Conservation (phyloP, 2,113 vertebrate genomes). For the Protobothrops flavoviridis region DNA sequence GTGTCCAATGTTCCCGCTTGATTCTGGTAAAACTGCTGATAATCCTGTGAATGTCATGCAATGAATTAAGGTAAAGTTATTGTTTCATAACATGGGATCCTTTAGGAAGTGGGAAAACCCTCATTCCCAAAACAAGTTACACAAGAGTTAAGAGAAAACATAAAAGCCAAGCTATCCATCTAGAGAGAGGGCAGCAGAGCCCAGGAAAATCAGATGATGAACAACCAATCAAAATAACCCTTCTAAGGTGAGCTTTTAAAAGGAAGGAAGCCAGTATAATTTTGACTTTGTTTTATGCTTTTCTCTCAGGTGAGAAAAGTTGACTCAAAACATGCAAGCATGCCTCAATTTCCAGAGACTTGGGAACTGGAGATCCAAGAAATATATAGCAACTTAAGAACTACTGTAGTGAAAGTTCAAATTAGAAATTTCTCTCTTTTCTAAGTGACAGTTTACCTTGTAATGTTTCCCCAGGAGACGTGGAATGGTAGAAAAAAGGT, state of each 20-base stretch:
- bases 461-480: not conserved
- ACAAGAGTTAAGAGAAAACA: not conserved
- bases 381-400: not conserved
- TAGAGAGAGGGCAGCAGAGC: not conserved
- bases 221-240: not conserved
- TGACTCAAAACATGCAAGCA: not conserved
- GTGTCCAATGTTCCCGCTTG: conserved; percentile 79
- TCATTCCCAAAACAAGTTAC: not conserved
- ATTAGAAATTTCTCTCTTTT: not conserved
- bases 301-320: not conserved
- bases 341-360: not conserved
- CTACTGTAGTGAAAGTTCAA: not conserved
- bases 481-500: not conserved
- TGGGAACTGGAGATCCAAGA: not conserved
- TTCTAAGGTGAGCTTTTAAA: not conserved
- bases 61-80: conserved; percentile 29
- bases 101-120: not conserved
- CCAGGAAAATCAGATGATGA: not conserved
- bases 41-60: conserved; percentile 80
- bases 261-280: not conserved
- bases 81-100: not conserved
- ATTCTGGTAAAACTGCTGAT: conserved; percentile 86
- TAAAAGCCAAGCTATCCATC: not conserved
- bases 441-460: not conserved
- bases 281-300: not conserved